Conservation (phyloP, 2,113 vertebrate genomes). For the Semnornis frantzii region DNA sequence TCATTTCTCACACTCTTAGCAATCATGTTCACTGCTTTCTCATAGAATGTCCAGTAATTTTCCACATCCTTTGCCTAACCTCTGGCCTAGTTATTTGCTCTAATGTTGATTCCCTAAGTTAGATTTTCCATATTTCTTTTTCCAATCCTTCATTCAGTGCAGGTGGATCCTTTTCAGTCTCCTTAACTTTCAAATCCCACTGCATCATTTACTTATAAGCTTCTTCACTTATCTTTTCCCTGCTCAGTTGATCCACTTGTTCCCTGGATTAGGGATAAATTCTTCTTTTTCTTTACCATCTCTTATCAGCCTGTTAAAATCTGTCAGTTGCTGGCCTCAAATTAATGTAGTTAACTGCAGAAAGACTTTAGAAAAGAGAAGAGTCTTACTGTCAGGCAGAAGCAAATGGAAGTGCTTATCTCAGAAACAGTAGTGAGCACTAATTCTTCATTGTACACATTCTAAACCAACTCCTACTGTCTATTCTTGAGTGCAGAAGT, state of each 20-base stretch:
- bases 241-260: not conserved
- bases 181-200: not conserved
- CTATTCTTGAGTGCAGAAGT: not conserved
- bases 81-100: not conserved
- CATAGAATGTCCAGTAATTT: not conserved
- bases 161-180: not conserved
- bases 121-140: not conserved
- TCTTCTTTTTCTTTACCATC: not conserved
- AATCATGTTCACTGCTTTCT: not conserved
- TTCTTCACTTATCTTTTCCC: not conserved
- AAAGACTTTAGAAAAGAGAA: not conserved
- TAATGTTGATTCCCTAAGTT: not conserved
- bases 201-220: not conserved
- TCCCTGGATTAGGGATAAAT: not conserved
- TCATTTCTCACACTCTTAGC: not conserved
- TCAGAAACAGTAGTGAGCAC: accelerated
- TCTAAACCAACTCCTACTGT: not conserved
- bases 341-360: not conserved
- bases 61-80: not conserved
- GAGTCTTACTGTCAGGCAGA: not conserved
- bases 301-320: not conserved
- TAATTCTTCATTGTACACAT: not conserved
- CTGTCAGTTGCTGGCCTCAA: not conserved
- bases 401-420: not conserved
- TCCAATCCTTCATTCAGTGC: not conserved